Base-by-base conservation (phyloP, 2,797 vertebrate genomes). In the Okamejei kenojei region DNA sequence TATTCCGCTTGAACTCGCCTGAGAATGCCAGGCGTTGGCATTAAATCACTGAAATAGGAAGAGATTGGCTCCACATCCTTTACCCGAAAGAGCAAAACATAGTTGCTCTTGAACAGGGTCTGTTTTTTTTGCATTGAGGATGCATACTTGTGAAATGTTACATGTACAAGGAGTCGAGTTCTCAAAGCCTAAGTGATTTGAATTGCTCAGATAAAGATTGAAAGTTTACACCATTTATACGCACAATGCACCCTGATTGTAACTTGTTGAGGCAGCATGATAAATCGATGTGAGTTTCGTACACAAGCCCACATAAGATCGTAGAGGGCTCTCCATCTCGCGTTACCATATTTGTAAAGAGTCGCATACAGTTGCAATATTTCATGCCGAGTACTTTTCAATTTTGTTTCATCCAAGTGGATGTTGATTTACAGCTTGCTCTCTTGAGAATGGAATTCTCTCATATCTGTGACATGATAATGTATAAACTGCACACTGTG, bases 211-310 rank as follows among this genome's bases (percentile, higher is more conserved):
- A 63, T 86, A 61, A 86, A 17, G 58, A 82, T 58, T 81, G 38
- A 82, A 58, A 23, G 81, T 58, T 61, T 84, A 32, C 29, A 68
- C 7, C 7, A 32, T 35, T 15, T 63, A 35, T 88, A 8, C 61
- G 35, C n/a, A 68, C 65, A 63, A 68, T 32, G 84, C 29, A 19
- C 84, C n/a, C 17, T 35, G n/a, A 84, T 84, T 88, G 29, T 65
- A 35, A 88, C 61, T 65, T 88, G 82, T 88, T 32, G 61, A 88
- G 54, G 26, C 58, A 65, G 58, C 32, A 63, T 88, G 82, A 86
- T 84, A 26, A 84, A 84, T 61, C 29, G 82, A 88, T 13, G 19
- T 21, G 15, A 0, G n/a, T n/a, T 65, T 63, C n/a, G 17, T 68
- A 32, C 84, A 68, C 1, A 88, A 88, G n/a, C n/a, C 61, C 13